Percentiles rank a stretch among this genome's conserved stretches.
These are phyloP conservation scores for Euplexia lucipara DNA, from an alignment of 2,888 invertebrate species.

Conservation along the genomic window DNA sequence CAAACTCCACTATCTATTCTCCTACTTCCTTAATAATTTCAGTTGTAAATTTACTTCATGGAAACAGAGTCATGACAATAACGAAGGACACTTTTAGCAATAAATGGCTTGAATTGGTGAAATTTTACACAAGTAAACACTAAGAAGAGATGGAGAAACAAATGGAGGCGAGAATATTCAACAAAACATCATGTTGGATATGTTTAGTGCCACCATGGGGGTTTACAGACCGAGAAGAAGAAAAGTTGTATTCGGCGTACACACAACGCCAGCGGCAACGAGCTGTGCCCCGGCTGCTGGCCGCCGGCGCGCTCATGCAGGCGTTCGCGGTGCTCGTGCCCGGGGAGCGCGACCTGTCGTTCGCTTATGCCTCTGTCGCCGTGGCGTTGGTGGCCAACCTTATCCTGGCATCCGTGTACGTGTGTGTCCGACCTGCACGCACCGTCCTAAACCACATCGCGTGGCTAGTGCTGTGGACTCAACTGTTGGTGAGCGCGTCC, in stretches of 20 bases:
- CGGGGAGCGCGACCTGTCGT: conserved; percentile 80
- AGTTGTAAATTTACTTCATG: conserved; percentile 17
- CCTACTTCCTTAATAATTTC: conserved; percentile 2
- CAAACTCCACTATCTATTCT: not conserved
- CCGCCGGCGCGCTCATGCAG: conserved; percentile 81
- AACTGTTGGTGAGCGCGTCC: conserved; percentile 82
- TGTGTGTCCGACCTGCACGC: conserved; percentile 78
- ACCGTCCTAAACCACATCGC: conserved; percentile 92
- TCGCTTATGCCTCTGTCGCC: conserved; percentile 76
- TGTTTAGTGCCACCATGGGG: conserved; percentile 84
- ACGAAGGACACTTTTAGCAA: conserved; percentile 44
- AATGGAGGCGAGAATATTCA: conserved; percentile 71
- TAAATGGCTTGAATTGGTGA: conserved; percentile 42
- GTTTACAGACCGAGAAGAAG: conserved; percentile 81
- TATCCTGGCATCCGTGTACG: conserved; percentile 74
- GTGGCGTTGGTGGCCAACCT: conserved; percentile 75
- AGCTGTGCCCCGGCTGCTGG: conserved; percentile 81
- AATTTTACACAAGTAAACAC: conserved; percentile 32
- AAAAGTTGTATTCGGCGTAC: conserved; percentile 83
- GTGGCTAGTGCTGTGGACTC: conserved; percentile 91
- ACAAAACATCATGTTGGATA: conserved; percentile 73
- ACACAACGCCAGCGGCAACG: conserved; percentile 83
- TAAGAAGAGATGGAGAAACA: conserved; percentile 79
- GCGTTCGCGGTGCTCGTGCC: conserved; percentile 82
- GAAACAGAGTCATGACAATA: conserved; percentile 44